Conservation (phyloP, 1,140 invertebrate species). For the Armadillidium nasatum region DNA sequence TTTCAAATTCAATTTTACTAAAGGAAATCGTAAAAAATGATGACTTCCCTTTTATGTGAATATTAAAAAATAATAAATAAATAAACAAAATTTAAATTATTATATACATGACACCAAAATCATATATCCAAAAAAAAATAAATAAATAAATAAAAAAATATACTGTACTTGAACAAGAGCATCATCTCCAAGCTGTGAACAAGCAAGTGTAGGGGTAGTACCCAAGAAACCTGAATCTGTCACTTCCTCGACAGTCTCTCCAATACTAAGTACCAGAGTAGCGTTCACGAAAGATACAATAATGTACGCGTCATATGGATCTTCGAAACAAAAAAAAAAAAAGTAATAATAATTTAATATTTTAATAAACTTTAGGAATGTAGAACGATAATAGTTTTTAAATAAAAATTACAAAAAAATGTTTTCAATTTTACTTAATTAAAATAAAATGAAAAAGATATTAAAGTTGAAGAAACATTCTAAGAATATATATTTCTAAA, state of each 20-base stretch:
- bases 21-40: too few relatives aligned
- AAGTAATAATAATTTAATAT: too few relatives aligned
- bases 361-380: too few relatives aligned
- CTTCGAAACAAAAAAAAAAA: conserved; percentile 30
- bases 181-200: conserved; percentile 94
- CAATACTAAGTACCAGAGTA: conserved; percentile 96
- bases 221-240: conserved; percentile 98
- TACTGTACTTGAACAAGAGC: conserved; percentile 83
- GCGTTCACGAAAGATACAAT: conserved; percentile 99
- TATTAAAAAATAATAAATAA: too few relatives aligned
- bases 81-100: neutral
- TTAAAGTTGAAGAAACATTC: too few relatives aligned
- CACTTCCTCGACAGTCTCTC: conserved; percentile 98
- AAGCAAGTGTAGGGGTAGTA: conserved; percentile 94
- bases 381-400: too few relatives aligned
- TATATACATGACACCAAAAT: neutral
- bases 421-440: too few relatives aligned
- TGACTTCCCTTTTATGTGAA: too few relatives aligned
- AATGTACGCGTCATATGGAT: conserved; percentile 92
- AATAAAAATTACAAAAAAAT: too few relatives aligned
- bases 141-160: conserved; percentile 19
- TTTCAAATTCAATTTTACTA: too few relatives aligned
- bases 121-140: neutral
- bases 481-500: too few relatives aligned
- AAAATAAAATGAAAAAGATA: too few relatives aligned